These are phyloP conservation scores for Channa argus DNA, from an alignment of 2,113 vertebrate species.

Conservation along the genomic window DNA sequence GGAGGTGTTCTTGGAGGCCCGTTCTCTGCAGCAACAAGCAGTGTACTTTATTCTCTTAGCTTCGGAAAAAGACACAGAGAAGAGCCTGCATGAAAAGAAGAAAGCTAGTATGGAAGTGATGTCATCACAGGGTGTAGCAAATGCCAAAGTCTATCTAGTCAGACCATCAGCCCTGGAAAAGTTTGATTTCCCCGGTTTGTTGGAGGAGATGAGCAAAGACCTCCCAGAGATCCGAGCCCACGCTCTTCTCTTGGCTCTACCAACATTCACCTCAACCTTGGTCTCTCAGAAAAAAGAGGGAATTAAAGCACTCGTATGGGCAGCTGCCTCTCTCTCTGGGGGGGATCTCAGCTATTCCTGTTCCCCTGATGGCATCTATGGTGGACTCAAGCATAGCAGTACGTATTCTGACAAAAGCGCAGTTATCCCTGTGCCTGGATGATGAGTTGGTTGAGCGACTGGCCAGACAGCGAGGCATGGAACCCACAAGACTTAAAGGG, in stretches of 20 bases:
- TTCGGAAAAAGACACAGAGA: slow-evolving; percentile 57
- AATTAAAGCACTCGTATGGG: slow-evolving; percentile 79
- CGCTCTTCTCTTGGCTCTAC: slow-evolving; percentile 77
- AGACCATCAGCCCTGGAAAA: slow-evolving; percentile 68
- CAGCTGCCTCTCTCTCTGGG: slow-evolving; percentile 79
- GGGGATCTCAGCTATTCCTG: slow-evolving; percentile 76
- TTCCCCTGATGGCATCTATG: slow-evolving; percentile 80
- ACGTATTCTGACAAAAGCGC: slow-evolving; percentile 76
- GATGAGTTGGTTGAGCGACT: slow-evolving; percentile 72
- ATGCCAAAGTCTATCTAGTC: slow-evolving; percentile 74
- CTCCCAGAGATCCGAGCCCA: slow-evolving; percentile 79
- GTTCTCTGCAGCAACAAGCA: slow-evolving; percentile 63
- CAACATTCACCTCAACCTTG: slow-evolving; percentile 60
- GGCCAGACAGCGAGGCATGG: slow-evolving; percentile 55
- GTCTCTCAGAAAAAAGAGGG: slow-evolving; percentile 78
- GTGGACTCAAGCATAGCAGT: slow-evolving; percentile 77
- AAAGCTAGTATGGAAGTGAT: slow-evolving; percentile 67
- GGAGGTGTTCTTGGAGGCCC: slow-evolving; percentile 67
- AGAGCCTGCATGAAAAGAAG: slow-evolving; percentile 63
- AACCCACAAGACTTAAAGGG: slow-evolving; percentile 59
- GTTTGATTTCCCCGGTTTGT: slow-evolving; percentile 70
- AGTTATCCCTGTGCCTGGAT: slow-evolving; percentile 76
- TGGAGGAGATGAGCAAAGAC: slow-evolving; percentile 72
- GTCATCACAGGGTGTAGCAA: slow-evolving; percentile 66
- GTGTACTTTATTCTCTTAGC: slow-evolving; percentile 76